Base-by-base conservation (phyloP, 2,888 invertebrate species). In the Stenodera caucasica region DNA sequence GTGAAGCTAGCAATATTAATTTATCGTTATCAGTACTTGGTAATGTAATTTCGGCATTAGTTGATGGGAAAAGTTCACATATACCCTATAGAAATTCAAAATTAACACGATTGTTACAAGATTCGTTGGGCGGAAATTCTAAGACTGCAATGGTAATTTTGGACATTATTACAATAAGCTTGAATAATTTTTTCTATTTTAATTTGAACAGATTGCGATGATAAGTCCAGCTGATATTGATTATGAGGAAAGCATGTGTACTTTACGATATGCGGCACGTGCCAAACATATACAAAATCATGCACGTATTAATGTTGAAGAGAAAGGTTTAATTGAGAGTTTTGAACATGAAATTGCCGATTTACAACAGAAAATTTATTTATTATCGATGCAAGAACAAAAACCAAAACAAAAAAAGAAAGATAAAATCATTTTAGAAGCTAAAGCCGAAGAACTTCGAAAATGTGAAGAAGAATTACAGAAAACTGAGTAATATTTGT, bases 51-150 rank as follows among this genome's bases (percentile, higher is more conserved):
- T 97, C 98, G 4, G 97, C 99, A 1, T 83, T 99, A 65, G 98
- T 98, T 2, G 98, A 99, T 82, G 96, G 97, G 49, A 98, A 97
- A 82, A 93, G 93, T 71, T 93, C 92, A 0, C 98, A 99, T 80
- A 94, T 99, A 71, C 99, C 99, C 0, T 99, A 99, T 81, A 86
- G 99, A 71, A 98, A 99, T 83, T 97, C 97, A 0, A 99, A 99
- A 81, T 82, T 99, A 32, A 99, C 99, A 0, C 81, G 97, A 11
- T 81, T 97, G 33, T 83, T 99, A 61, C 98, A 99, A 82, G 98
- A 99, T 80, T 98, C 98, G 0, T 83, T 99, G 1, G 98, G 98
- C 1, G 98, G 98, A 0, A 98, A 98, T 82, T 93, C 95, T 0
- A 96, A 96, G 83, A 96, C 96, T 21, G 90, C 95, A 15, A 95